phyloP scores from a whole-genome alignment of 2,797 vertebrate genomes.

The Odontamblyopus rebecca region DNA sequence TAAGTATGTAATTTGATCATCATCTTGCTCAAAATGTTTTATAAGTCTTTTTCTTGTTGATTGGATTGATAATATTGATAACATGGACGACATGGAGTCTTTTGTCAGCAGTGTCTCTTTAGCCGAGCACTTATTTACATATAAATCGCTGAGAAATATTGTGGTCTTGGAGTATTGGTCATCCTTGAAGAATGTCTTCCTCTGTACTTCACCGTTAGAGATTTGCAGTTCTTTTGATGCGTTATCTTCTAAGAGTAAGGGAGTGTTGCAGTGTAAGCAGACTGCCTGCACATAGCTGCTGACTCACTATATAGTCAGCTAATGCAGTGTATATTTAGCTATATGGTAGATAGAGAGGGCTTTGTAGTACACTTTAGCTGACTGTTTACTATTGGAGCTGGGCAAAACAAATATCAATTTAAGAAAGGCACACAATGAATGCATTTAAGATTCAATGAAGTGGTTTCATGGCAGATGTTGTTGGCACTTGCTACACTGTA shows the following conservation, averaged over 20 bases:
- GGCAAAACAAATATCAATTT: constrained; percentile 17
- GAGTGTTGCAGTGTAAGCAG: constrained; percentile 12
- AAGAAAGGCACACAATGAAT: constrained; percentile 6
- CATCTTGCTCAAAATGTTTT: no score
- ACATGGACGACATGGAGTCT: no score
- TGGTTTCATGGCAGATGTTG: constrained; percentile 1
- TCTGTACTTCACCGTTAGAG: neutral
- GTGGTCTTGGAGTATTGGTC: neutral
- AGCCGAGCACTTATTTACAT: neutral
- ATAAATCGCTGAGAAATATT: neutral
- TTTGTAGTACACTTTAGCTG: constrained; percentile 16
- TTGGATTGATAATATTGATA: neutral
- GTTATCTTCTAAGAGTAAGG: constrained; percentile 10
- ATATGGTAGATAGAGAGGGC: neutral
- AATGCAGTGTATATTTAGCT: constrained; percentile 15
- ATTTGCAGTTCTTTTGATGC: constrained; percentile 3
- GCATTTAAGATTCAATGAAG: constrained; percentile 9
- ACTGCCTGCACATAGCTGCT: constrained; percentile 8
- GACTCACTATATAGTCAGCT: constrained; percentile 20
- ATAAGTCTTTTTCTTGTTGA: no score
- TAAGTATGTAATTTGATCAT: no score
- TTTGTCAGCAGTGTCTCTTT: neutral
- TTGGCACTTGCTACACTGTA: constrained; percentile 6
- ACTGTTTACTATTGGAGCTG: constrained; percentile 6
- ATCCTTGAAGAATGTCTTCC: constrained; percentile 2